Evolutionary conservation across 2,888 invertebrate genomes (phyloP), one percentile per base, ranked within the genome.

Genomic region (Synergus japonicus): DNA sequence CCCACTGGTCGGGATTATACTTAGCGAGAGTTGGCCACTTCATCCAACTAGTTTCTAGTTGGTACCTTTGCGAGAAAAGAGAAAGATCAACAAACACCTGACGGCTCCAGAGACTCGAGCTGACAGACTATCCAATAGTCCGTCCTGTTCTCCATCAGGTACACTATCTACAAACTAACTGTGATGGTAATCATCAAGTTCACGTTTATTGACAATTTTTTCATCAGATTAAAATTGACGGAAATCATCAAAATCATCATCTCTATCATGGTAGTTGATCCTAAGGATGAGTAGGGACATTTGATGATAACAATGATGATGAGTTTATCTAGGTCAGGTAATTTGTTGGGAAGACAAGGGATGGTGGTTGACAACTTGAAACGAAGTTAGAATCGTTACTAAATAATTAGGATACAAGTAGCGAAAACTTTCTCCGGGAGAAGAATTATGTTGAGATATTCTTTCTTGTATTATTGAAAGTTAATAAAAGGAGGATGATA

Each of bases 1-100:
- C 81, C 79, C 76, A 80, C 80, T 79, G 79, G 79, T 79, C 82
- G 82, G 84, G 88, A 87, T 86, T 86, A 86, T 77, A 85, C 85
- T 66, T 85, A 82, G 78, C 67, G 67, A 12, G 9, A 69, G 69
- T 49, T 69, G 37, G 37, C 69, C 46, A 15, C 58, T 78, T 49
- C 9, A 13, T 18, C 60, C 60, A 69, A 64, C 60, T 66, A 54
- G 65, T 54, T 67, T 43, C 76, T 76, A 46, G 78, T 76, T 76
- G 44, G 69, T 69, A 41, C 64, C 46, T 58, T 58, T 22, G 46
- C 64, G 58, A 54, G 58, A 63, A 69, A 66, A 44, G 73, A 78
- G 41, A 58, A 76, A 78, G 54, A 49, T 78, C 41, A 7, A 69
- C 73, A 46, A 58, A 64, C n/a, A 44, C 69, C 64, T 76, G 44